These are phyloP conservation scores for Myrmophylax atrothorax DNA, from an alignment of 2,113 vertebrate genomes.

Conservation along the genomic window DNA sequence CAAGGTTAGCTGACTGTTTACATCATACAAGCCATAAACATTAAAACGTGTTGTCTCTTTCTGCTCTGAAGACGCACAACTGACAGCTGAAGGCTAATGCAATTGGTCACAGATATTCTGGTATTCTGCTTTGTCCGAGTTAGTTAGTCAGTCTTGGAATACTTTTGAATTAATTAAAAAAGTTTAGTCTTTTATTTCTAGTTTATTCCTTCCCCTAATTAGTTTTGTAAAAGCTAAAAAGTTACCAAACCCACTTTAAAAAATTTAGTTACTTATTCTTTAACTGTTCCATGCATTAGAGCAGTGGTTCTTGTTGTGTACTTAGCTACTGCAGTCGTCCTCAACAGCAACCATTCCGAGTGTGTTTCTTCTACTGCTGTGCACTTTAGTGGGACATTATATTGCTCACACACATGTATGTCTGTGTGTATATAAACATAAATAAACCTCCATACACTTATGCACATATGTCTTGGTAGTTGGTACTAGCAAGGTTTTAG, in stretches of 20 bases:
- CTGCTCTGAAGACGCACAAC: background rate
- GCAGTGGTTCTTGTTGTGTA: background rate
- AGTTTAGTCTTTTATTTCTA: background rate
- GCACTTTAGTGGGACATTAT: background rate
- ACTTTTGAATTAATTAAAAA: background rate
- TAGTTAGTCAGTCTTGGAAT: background rate
- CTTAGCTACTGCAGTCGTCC: background rate
- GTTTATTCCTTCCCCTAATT: background rate
- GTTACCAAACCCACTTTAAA: background rate
- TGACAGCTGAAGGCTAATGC: background rate
- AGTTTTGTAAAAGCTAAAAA: background rate
- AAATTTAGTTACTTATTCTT: background rate
- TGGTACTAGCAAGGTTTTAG: background rate
- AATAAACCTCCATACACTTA: background rate
- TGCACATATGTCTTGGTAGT: background rate
- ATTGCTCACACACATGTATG: rapidly evolving
- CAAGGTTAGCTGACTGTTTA: background rate
- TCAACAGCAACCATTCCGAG: background rate
- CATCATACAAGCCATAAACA: background rate
- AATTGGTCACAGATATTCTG: background rate
- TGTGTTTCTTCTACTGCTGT: background rate
- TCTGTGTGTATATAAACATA: background rate
- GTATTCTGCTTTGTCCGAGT: background rate
- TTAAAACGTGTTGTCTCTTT: background rate
- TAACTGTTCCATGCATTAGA: background rate